Evolutionary conservation across 2,888 invertebrate species (phyloP).

Genomic region (Disparrhopalites patrizii): DNA sequence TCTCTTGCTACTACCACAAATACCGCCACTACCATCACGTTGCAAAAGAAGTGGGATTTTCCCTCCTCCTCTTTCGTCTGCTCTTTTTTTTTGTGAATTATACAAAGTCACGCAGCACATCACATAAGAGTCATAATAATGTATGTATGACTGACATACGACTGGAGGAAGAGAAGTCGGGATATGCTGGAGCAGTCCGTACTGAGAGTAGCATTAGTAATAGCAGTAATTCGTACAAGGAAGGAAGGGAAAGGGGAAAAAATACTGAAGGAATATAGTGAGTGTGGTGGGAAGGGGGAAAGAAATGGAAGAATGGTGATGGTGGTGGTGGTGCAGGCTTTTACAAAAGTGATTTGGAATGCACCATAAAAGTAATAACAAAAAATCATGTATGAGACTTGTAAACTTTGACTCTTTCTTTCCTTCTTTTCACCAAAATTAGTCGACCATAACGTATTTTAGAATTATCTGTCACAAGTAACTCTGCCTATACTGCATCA

Average conservation of each 20-base stretch:
- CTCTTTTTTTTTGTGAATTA: background rate
- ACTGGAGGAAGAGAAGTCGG: no score
- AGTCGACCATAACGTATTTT: constrained; percentile 9
- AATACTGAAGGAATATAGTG: background rate
- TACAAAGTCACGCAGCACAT: constrained; percentile 6
- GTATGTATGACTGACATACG: constrained; percentile 2
- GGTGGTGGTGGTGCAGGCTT: background rate
- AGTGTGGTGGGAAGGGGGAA: background rate
- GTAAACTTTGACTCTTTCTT: constrained; percentile 10
- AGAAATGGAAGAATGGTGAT: background rate
- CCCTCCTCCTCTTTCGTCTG: no score
- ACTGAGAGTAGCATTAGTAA: no score
- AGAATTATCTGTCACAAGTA: constrained; percentile 4
- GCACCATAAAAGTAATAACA: constrained; percentile 1
- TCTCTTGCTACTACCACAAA: background rate
- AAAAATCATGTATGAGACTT: background rate
- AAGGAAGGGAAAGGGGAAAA: no score
- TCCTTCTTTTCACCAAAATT: constrained; percentile 9
- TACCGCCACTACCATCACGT: background rate
- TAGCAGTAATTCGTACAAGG: no score
- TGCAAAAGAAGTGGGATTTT: no score
- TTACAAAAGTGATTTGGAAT: constrained; percentile 7
- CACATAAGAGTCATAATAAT: constrained; percentile 5
- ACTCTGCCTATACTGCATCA: no score
- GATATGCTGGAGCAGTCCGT: no score